Conservation (phyloP, 2,888 invertebrate species). For the Poecilobothrus nobilitatus region DNA sequence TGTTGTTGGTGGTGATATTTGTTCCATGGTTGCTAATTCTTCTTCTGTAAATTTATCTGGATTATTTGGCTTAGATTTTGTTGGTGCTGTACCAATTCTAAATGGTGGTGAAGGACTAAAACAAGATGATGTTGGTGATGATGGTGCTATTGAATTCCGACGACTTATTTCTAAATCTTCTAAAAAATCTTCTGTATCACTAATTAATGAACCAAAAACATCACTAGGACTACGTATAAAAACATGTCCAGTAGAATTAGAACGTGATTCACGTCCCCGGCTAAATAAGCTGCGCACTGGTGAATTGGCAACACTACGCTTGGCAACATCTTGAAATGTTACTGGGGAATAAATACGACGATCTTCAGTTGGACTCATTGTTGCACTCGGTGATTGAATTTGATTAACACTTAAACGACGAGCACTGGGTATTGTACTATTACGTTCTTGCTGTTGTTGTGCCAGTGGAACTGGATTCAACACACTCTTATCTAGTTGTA, state of each 20-base stretch:
- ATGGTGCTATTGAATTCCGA: constrained; percentile 29
- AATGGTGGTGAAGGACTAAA: constrained; percentile 51
- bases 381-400: constrained; percentile 27
- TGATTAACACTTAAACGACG: constrained; percentile 23
- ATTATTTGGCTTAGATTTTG: constrained; percentile 36
- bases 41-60: constrained; percentile 41
- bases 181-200: constrained; percentile 50
- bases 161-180: constrained; percentile 42
- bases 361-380: constrained; percentile 43
- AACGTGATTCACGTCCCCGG: constrained; percentile 52
- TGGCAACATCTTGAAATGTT: constrained; percentile 73
- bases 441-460: background rate
- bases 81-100: constrained; percentile 50
- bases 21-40: constrained; percentile 39
- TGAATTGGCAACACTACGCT: constrained; percentile 69
- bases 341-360: constrained; percentile 74
- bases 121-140: constrained; percentile 35
- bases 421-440: constrained; percentile 26
- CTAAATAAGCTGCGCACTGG: constrained; percentile 50
- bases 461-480: constrained; percentile 29
- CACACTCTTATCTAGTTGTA: constrained; percentile 33
- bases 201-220: constrained; percentile 50
- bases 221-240: constrained; percentile 50
- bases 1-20: constrained; percentile 43
- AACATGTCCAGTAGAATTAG: constrained; percentile 59